These are phyloP conservation scores for Volucella zonaria DNA, from an alignment of 2,888 invertebrate species.

Conservation along the genomic window DNA sequence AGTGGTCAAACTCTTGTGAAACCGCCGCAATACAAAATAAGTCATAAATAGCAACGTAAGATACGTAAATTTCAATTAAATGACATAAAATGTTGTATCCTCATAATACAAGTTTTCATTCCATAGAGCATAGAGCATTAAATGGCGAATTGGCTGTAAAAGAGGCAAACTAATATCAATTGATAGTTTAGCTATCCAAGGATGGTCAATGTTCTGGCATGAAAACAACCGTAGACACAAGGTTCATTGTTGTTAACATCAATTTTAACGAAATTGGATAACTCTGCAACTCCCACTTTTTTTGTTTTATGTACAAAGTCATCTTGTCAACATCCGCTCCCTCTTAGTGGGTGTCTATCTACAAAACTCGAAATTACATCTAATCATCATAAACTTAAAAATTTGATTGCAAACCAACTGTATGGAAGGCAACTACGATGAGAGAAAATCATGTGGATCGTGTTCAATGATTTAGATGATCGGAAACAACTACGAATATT, in stretches of 20 bases:
- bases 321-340: conserved; percentile 5
- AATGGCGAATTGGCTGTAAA: neutral
- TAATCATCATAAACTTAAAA: conserved; percentile 38
- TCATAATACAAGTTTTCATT: too few species aligned
- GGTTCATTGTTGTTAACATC: conserved; percentile 26
- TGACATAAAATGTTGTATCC: too few species aligned
- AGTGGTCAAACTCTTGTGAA: too few species aligned
- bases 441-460: conserved; percentile 30
- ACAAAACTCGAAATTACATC: conserved; percentile 12
- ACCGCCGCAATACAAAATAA: too few species aligned
- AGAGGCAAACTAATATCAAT: neutral
- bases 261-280: conserved; percentile 10
- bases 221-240: neutral
- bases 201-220: neutral
- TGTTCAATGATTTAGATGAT: conserved; percentile 33
- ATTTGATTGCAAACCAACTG: conserved; percentile 6
- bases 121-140: too few species aligned
- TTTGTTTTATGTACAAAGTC: neutral
- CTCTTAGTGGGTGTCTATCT: neutral
- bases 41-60: too few species aligned
- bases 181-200: neutral
- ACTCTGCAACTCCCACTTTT: neutral
- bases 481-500: neutral
- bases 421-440: neutral
- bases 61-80: too few species aligned